Conservation (phyloP, 2,113 vertebrate genomes). For the Pteropus alecto region DNA sequence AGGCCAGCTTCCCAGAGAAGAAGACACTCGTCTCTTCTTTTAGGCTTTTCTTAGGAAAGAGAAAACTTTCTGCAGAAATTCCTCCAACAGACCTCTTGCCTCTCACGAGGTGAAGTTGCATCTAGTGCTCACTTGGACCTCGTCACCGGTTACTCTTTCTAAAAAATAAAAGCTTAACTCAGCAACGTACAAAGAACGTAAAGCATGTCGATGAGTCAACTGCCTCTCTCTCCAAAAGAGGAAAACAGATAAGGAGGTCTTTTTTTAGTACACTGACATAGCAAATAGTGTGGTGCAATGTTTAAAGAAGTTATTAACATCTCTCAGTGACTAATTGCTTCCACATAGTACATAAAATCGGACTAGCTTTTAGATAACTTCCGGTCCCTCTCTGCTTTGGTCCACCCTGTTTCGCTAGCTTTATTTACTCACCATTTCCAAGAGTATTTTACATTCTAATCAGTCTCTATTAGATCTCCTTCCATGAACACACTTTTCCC, state of each 20-base stretch:
- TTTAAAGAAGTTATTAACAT: background rate
- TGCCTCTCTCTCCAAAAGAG: background rate
- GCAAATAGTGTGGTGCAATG: background rate
- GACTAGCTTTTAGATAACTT: background rate
- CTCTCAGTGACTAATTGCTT: background rate
- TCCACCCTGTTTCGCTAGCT: background rate
- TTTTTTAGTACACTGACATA: background rate
- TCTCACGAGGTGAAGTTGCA: background rate
- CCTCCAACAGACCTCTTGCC: background rate
- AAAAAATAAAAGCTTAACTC: too few species aligned
- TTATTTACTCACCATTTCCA: background rate
- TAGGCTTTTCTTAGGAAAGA: background rate
- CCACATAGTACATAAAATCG: background rate
- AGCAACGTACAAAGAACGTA: too few species aligned
- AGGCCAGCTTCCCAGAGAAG: background rate
- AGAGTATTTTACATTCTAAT: background rate
- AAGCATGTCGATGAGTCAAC: background rate
- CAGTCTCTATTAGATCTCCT: background rate
- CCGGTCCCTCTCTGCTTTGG: background rate
- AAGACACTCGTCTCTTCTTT: background rate
- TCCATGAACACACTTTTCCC: background rate
- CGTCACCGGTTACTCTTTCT: too few species aligned
- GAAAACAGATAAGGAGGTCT: background rate
- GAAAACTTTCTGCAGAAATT: background rate
- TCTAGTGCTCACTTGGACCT: background rate